These are phyloP conservation scores for Siphonodentalium dalli DNA, from an alignment of 2,888 invertebrate genomes.

Conservation along the genomic window DNA sequence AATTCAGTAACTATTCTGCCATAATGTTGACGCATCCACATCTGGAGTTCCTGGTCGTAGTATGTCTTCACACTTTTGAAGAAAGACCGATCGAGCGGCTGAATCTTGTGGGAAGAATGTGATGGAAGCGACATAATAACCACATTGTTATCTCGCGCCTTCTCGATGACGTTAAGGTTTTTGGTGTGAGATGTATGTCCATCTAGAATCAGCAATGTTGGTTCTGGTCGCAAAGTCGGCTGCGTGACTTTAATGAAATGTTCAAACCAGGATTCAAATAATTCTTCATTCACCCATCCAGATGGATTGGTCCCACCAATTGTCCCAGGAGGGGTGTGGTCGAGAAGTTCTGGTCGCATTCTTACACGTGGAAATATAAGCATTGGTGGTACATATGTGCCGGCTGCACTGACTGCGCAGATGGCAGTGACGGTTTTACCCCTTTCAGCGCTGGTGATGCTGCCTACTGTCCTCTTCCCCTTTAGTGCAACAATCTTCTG, in stretches of 20 bases:
- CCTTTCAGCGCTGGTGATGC: conserved; percentile 17
- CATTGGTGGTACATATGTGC: conserved; percentile 35
- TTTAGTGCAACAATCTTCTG: conserved; percentile 4
- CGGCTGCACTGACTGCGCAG: conserved; percentile 32
- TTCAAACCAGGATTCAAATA: conserved; percentile 47
- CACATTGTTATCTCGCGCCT: conserved; percentile 49
- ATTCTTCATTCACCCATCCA: conserved; percentile 46
- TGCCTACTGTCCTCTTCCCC: conserved; percentile 1
- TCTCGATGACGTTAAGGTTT: conserved; percentile 44
- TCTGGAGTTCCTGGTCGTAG: conserved; percentile 31
- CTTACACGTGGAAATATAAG: conserved; percentile 47
- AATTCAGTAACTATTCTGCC: too few species aligned
- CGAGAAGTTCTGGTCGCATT: conserved; percentile 45
- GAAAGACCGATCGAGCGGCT: conserved; percentile 39
- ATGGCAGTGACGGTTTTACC: conserved; percentile 26
- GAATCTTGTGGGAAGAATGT: conserved; percentile 54
- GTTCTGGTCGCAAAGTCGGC: conserved; percentile 35
- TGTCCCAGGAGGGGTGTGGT: conserved; percentile 50
- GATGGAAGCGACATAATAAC: conserved; percentile 59
- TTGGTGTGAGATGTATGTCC: conserved; percentile 57
- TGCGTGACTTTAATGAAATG: conserved; percentile 59
- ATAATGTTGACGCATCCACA: too few species aligned
- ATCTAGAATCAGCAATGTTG: conserved; percentile 56
- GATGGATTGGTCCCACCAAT: conserved; percentile 42
- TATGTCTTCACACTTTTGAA: conserved; percentile 37